phyloP scores from a whole-genome alignment of 2,113 vertebrate genomes.

The Neomonachus schauinslandi region DNA sequence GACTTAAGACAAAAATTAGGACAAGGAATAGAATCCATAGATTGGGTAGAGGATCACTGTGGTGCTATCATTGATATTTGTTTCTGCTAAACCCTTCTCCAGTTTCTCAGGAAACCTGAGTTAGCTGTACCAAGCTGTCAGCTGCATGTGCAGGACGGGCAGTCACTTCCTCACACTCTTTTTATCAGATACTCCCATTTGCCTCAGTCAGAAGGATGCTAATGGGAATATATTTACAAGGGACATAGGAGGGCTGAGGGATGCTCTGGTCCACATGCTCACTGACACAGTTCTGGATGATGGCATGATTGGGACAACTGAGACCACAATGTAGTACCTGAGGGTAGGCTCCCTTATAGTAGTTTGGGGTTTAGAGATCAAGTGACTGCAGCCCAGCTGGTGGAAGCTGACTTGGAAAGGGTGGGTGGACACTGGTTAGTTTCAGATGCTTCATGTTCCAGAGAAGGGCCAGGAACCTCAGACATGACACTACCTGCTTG shows the following conservation, averaged over 20 bases:
- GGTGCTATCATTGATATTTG: background rate
- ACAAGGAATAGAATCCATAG: background rate
- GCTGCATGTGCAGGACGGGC: conserved; percentile 93
- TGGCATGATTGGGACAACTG: conserved; percentile 92
- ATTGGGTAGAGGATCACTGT: background rate
- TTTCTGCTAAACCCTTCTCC: background rate
- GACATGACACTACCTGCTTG: conserved; percentile 80
- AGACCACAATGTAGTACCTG: conserved; percentile 88
- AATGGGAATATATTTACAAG: conserved; percentile 93
- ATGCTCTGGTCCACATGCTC: conserved; percentile 90
- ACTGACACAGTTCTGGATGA: conserved; percentile 92
- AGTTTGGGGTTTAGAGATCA: conserved; percentile 93
- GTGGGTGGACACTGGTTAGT: conserved; percentile 90
- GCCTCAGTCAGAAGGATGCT: conserved; percentile 93
- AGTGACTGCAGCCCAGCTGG: conserved; percentile 92
- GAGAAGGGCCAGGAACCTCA: conserved; percentile 82
- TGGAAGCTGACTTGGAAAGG: conserved; percentile 91
- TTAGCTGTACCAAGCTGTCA: conserved; percentile 62
- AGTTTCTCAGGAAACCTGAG: background rate
- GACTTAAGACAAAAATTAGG: background rate
- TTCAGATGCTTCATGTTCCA: conserved; percentile 59
- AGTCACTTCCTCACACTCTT: conserved; percentile 94
- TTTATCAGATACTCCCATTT: conserved; percentile 91
- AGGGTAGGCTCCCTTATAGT: conserved; percentile 92
- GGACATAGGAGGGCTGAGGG: conserved; percentile 92